Percentiles rank a stretch among this genome's conserved stretches.
Conservation (phyloP, 2,113 vertebrate genomes). For the Syngnathoides biaculeatus region DNA sequence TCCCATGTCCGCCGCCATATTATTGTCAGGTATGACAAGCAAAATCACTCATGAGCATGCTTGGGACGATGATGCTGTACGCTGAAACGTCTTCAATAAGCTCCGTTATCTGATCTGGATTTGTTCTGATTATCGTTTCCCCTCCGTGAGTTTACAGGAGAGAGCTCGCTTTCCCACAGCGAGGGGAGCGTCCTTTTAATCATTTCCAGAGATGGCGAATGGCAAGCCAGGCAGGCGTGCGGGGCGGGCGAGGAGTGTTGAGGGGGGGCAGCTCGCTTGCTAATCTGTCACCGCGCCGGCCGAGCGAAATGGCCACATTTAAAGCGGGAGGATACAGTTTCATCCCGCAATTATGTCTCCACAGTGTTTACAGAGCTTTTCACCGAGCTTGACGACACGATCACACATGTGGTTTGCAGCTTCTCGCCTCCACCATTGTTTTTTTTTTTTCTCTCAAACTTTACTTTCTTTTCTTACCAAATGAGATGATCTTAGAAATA, state of each 20-base stretch:
- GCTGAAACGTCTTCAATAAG: background rate
- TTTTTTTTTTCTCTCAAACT: constrained; percentile 15
- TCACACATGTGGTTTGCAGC: constrained; percentile 48
- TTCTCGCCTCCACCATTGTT: constrained; percentile 42
- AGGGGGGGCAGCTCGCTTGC: constrained; percentile 59
- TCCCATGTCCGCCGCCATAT: constrained; percentile 42
- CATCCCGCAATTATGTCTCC: constrained; percentile 70
- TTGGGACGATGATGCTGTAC: too few relatives aligned
- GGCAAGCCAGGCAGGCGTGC: constrained; percentile 55
- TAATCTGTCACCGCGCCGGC: constrained; percentile 75
- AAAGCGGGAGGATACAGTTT: constrained; percentile 72
- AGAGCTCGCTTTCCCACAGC: constrained; percentile 67
- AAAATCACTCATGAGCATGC: constrained; percentile 34
- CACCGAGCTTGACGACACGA: constrained; percentile 51
- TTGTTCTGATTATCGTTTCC: constrained; percentile 57
- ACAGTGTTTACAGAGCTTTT: constrained; percentile 70
- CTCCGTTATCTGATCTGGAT: background rate
- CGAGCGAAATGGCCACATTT: constrained; percentile 75
- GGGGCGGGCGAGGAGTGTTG: constrained; percentile 46
- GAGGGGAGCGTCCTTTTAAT: constrained; percentile 73
- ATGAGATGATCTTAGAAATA: constrained; percentile 27
- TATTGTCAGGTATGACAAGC: constrained; percentile 50
- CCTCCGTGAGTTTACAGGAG: constrained; percentile 66
- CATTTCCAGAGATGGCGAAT: constrained; percentile 72
- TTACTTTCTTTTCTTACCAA: constrained; percentile 47